phyloP scores from a whole-genome alignment of 2,888 invertebrate species.

The Ptychoptera albimana region DNA sequence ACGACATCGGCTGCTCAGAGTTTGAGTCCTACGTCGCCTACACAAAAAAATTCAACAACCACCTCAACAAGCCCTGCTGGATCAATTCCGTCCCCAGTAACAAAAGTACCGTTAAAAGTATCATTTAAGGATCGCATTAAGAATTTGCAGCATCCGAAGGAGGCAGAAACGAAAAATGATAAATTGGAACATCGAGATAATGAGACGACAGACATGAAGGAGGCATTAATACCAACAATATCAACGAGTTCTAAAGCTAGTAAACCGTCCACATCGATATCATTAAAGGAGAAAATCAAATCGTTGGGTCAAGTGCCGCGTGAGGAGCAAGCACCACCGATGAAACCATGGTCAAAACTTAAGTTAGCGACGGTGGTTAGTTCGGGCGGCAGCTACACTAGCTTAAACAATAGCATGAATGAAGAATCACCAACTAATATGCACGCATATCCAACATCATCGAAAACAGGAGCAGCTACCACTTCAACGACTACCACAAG shows the following conservation, averaged over 20 bases:
- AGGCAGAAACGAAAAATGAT: slow-evolving; percentile 5
- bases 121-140: slow-evolving; percentile 45
- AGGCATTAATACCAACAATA: slow-evolving; percentile 19
- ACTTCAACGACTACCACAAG: background rate
- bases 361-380: slow-evolving; percentile 46
- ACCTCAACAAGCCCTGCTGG: slow-evolving; percentile 33
- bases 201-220: slow-evolving; percentile 23
- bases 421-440: slow-evolving; percentile 10
- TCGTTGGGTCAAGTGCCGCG: slow-evolving; percentile 22
- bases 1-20: slow-evolving; percentile 6
- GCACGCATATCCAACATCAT: slow-evolving; percentile 23
- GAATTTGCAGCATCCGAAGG: slow-evolving; percentile 30
- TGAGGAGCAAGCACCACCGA: slow-evolving; percentile 24
- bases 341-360: slow-evolving; percentile 58
- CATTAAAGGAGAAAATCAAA: slow-evolving; percentile 36
- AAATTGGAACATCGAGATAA: slow-evolving; percentile 17
- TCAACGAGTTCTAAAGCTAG: slow-evolving; percentile 13
- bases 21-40: slow-evolving; percentile 9
- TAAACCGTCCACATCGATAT: slow-evolving; percentile 17
- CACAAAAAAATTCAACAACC: slow-evolving; percentile 22
- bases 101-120: slow-evolving; percentile 35
- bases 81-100: slow-evolving; percentile 16
- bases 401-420: slow-evolving; percentile 19
- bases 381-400: slow-evolving; percentile 23
- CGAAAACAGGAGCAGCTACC: slow-evolving; percentile 14